Evolutionary conservation across 2,113 vertebrate genomes (phyloP), one percentile per base, ranked within the genome.

Genomic region (Passer domesticus): DNA sequence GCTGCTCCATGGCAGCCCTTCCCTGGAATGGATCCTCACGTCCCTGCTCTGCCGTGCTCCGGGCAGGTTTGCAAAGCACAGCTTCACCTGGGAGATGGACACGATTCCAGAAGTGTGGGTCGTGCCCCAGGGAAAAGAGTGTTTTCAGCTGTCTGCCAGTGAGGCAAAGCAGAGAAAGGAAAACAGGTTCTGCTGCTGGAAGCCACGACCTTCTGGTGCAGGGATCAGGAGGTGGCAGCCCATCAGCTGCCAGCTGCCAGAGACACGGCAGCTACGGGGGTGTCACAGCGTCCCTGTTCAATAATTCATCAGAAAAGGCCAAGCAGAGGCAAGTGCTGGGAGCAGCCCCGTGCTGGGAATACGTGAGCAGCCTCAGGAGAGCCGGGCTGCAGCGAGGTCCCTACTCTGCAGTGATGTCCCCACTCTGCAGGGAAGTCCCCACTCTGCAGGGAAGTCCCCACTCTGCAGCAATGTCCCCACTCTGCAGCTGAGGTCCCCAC

Each of bases 251-350:
- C 78, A 22, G 27, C 92, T 92, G 94, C 80, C 94, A 77, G 91
- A 67, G 43, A 6, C 46, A 3, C 43, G 4, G 76, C 55, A 2
- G 60, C 64, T 18, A 58, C 49, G 1, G 87, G 85, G 84, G 44
- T 68, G 92, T 44, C 87, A 44, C 4, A 59, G 44, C 4, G 0
- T 17, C 55, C 19, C 77, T 64, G 83, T 30, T 96, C 84, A 89
- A 94, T 95, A 91, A 97, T 96, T 97, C 89, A 95, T 81, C 89
- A 81, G 83, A 10, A 92, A 58, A 92, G 68, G 83, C 52, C 88
- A 83, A 74, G 37, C 67, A 47, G 80, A 56, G 87, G 92, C 50
- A 2, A 84, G 69, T 2, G 43, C 37, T 11, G 41, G 59, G 74
- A 64, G 92, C 93, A 89, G 69, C 73, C 50, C 68, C 1, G 28